Conservation (phyloP, 23 tunicate species). For the Trididemnum miniatum region DNA sequence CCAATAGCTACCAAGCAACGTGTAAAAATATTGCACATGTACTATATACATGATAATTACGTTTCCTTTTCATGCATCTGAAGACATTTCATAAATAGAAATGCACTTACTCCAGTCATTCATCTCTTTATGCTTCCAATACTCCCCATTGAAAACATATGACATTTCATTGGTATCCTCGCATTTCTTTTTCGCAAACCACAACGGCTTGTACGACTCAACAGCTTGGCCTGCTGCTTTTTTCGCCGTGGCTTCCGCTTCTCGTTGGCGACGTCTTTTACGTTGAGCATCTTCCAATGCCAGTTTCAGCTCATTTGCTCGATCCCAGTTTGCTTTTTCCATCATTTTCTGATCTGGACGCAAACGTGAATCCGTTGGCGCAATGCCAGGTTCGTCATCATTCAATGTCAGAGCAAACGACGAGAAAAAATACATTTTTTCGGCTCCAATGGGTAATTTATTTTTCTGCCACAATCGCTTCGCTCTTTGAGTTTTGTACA, state of each 20-base stretch:
- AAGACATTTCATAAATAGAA: constrained; percentile 60
- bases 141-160: constrained; percentile 42
- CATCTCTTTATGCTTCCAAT: constrained; percentile 81
- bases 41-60: no score
- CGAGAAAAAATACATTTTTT: constrained; percentile 88
- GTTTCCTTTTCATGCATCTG: no score
- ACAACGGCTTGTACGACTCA: constrained; percentile 73
- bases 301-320: constrained; percentile 79
- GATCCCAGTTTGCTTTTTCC: constrained; percentile 95
- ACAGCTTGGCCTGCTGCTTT: constrained; percentile 50
- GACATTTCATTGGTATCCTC: constrained; percentile 53
- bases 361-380: constrained; percentile 90
- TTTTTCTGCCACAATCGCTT: constrained; percentile 56
- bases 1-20: no score
- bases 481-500: constrained; percentile 63
- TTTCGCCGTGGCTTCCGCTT: constrained; percentile 48
- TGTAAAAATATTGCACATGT: no score
- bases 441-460: constrained; percentile 65
- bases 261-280: constrained; percentile 66
- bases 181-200: constrained; percentile 69
- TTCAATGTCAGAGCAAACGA: constrained; percentile 78
- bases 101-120: constrained; percentile 75
- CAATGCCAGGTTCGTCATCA: constrained; percentile 63
- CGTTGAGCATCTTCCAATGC: constrained; percentile 91
- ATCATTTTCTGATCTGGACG: constrained; percentile 91